Conservation (phyloP, 1,140 invertebrate species). For the Panulirus ornatus region DNA sequence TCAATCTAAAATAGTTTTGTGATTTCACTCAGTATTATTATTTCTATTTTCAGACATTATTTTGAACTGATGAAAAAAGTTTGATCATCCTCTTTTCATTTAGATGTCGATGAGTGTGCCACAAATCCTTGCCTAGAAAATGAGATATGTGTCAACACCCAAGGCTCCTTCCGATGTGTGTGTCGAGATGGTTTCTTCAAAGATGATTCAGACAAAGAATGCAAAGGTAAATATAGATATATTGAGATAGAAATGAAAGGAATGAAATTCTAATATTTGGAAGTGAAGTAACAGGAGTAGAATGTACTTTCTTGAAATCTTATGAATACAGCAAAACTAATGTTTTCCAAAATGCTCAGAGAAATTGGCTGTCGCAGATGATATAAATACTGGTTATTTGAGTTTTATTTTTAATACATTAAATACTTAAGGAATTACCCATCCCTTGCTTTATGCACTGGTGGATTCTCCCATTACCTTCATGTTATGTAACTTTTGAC, state of each 20-base stretch:
- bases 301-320: too few relatives aligned
- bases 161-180: conserved; percentile 89
- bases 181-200: conserved; percentile 81
- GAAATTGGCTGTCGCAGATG: too few relatives aligned
- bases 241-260: neutral
- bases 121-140: conserved; percentile 81
- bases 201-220: conserved; percentile 81
- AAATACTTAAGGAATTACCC: too few relatives aligned
- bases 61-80: too few relatives aligned
- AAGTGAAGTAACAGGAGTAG: too few relatives aligned
- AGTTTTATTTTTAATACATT: too few relatives aligned
- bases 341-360: too few relatives aligned
- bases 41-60: neutral
- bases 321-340: too few relatives aligned
- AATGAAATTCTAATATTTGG: neutral
- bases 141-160: conserved; percentile 93
- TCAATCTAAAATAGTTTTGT: neutral
- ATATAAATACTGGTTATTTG: too few relatives aligned
- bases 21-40: neutral
- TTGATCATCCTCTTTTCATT: neutral
- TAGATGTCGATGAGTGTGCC: conserved; percentile 79
- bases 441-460: too few relatives aligned
- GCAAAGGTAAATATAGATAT: conserved; percentile 78
- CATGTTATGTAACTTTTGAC: too few relatives aligned
- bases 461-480: too few relatives aligned